Conservation (phyloP, 1,140 invertebrate genomes). For the Drosophila bocki region DNA sequence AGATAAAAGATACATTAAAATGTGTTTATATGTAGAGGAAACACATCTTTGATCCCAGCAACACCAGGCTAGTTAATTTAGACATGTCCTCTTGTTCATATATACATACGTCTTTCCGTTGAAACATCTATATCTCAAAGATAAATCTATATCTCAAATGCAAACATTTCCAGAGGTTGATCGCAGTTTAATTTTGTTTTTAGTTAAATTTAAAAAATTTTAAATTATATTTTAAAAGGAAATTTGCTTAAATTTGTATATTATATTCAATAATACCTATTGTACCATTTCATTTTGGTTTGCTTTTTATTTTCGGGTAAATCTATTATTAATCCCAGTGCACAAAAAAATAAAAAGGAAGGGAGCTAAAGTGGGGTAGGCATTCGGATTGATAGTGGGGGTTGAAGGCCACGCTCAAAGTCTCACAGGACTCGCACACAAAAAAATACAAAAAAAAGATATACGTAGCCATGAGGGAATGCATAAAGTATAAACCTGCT, state of each 20-base stretch:
- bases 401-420: constrained; percentile 35
- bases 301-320: background rate
- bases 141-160: too few relatives aligned
- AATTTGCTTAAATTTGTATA: too few relatives aligned
- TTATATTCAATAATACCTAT: background rate
- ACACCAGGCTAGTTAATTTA: background rate
- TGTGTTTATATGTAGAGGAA: too few relatives aligned
- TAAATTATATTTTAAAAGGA: too few relatives aligned
- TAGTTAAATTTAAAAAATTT: too few relatives aligned
- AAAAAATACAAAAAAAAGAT: constrained; percentile 32
- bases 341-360: background rate
- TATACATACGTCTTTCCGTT: too few relatives aligned
- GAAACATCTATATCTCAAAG: too few relatives aligned
- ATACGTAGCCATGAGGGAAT: constrained; percentile 41
- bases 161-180: too few relatives aligned
- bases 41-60: background rate
- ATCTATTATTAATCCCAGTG: background rate
- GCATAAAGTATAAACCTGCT: constrained; percentile 21
- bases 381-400: constrained; percentile 23
- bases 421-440: constrained; percentile 31
- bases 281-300: background rate
- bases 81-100: background rate
- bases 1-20: background rate
- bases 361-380: constrained; percentile 14
- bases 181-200: too few relatives aligned